Conservation (phyloP, 2,888 invertebrate genomes). For the Anagyrus pseudococci region DNA sequence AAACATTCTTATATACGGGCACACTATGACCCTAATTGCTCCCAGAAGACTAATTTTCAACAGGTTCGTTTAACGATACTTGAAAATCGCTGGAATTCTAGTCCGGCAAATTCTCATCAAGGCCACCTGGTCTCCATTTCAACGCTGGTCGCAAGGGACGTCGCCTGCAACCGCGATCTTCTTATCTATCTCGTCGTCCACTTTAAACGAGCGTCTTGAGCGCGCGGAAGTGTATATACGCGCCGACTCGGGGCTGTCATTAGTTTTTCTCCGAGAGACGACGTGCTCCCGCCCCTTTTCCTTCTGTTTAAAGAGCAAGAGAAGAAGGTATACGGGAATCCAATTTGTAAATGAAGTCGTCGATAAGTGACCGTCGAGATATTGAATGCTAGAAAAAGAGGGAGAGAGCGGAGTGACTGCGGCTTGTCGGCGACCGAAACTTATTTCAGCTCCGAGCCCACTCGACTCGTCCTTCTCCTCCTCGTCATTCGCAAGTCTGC, state of each 20-base stretch:
- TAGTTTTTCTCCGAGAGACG: conserved; percentile 22
- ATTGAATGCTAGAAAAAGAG: conserved; percentile 34
- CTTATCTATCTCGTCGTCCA: conserved; percentile 22
- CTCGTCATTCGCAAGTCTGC: conserved; percentile 14
- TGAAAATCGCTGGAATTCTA: no score
- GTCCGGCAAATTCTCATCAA: no score
- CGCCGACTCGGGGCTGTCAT: conserved; percentile 22
- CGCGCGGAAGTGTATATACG: background rate
- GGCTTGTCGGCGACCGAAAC: conserved; percentile 7
- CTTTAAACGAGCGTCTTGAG: conserved; percentile 10
- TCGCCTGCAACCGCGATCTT: conserved; percentile 14
- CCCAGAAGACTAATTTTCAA: no score
- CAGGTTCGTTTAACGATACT: no score
- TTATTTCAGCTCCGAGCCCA: conserved; percentile 9
- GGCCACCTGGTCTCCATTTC: no score
- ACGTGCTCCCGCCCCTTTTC: background rate
- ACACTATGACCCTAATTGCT: no score
- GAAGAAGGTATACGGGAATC: conserved; percentile 41
- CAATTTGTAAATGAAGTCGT: conserved; percentile 54
- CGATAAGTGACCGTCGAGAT: conserved; percentile 48
- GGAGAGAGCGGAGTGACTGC: background rate
- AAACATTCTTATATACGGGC: no score
- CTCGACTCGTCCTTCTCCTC: conserved; percentile 6
- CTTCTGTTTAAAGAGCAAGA: background rate
- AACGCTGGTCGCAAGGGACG: no score